These are phyloP conservation scores for Tiliqua scincoides DNA, from an alignment of 2,113 vertebrate genomes.

Conservation along the genomic window DNA sequence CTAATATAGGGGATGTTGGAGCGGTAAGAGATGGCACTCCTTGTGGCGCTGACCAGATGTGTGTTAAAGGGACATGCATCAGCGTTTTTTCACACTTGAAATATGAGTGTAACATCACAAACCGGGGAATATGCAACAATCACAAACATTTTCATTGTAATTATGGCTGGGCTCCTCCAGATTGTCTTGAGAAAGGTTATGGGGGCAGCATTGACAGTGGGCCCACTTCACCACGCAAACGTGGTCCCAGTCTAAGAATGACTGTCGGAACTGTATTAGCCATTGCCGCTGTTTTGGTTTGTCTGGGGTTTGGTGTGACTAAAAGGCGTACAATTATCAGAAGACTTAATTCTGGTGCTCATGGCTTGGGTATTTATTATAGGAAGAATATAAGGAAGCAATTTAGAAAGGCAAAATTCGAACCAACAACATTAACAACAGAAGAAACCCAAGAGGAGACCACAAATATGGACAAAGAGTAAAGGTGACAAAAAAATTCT, in stretches of 20 bases:
- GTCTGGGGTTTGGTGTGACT: neutral
- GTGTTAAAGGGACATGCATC: accelerated
- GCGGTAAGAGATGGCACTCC: neutral
- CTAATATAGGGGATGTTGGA: neutral
- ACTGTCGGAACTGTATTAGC: neutral
- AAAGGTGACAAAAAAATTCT: neutral
- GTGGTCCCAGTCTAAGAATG: neutral
- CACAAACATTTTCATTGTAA: slow-evolving; percentile 87
- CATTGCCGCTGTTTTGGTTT: neutral
- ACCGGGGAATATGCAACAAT: slow-evolving; percentile 82
- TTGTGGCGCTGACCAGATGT: neutral
- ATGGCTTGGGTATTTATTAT: neutral
- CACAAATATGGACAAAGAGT: neutral
- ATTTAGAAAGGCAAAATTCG: neutral
- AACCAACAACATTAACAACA: neutral
- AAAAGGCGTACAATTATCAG: neutral
- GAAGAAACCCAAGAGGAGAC: neutral
- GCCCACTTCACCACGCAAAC: slow-evolving; percentile 59
- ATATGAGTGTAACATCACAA: slow-evolving; percentile 12
- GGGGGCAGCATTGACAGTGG: slow-evolving; percentile 89
- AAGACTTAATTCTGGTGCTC: neutral
- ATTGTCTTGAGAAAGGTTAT: slow-evolving; percentile 78
- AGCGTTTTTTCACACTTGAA: neutral
- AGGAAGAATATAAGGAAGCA: neutral
- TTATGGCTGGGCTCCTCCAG: slow-evolving; percentile 79